These are phyloP conservation scores for Manis crassicaudata DNA, from an alignment of 2,797 vertebrate species.

Conservation along the genomic window DNA sequence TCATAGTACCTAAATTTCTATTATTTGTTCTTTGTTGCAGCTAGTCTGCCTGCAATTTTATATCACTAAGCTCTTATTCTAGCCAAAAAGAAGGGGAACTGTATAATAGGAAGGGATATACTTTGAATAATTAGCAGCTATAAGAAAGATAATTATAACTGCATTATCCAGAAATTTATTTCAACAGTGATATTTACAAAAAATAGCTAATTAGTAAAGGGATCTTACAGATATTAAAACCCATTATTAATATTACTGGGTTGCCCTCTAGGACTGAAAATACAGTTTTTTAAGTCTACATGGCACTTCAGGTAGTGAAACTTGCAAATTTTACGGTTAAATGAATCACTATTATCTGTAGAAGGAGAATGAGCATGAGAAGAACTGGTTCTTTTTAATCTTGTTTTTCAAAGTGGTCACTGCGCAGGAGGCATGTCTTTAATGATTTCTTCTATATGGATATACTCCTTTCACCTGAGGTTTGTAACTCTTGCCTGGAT, in stretches of 20 bases:
- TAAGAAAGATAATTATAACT: not conserved
- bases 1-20: not conserved
- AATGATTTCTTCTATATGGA: not conserved
- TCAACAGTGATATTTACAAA: slow-evolving; percentile 33
- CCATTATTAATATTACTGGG: not conserved
- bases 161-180: not conserved
- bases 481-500: not conserved
- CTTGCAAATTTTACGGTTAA: not conserved
- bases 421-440: not conserved
- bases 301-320: slow-evolving; percentile 14
- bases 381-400: not conserved
- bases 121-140: slow-evolving; percentile 35
- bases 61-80: not conserved
- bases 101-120: not conserved
- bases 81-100: slow-evolving; percentile 21
- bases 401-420: not conserved
- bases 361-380: not conserved
- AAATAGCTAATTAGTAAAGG: not conserved
- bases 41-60: not conserved
- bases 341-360: not conserved
- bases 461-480: not conserved
- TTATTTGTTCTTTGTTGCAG: not conserved
- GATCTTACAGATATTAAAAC: not conserved
- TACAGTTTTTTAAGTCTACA: not conserved
- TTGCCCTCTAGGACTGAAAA: not conserved